A percentile compares a stretch with the other conserved stretches of the same genome.
Evolutionary conservation across 2,113 vertebrate genomes (phyloP).

Genomic region (Gallinago undulata): DNA sequence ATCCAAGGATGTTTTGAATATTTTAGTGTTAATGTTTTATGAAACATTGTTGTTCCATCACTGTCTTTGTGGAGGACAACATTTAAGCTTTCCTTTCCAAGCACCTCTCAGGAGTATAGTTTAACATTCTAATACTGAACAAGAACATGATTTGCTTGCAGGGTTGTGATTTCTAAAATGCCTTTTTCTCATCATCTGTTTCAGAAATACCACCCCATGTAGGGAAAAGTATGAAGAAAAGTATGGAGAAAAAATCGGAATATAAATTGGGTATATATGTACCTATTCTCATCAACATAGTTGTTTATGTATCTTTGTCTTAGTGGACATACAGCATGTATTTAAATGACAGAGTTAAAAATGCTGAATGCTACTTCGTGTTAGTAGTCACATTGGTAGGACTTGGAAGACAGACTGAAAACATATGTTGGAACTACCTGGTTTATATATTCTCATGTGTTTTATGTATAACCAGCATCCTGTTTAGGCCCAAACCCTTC

Average conservation of each 20-base stretch:
- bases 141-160: slow-evolving; percentile 1
- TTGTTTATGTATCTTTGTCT: not conserved
- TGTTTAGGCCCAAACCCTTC: not conserved
- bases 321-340: not conserved
- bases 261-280: not conserved
- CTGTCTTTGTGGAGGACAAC: slow-evolving; percentile 8
- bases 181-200: not conserved
- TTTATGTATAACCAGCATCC: not conserved
- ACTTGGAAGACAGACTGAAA: not conserved
- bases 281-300: not conserved
- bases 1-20: slow-evolving; percentile 37
- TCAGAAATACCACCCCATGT: not conserved
- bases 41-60: not conserved
- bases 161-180: not conserved
- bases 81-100: slow-evolving; percentile 53
- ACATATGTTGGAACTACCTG: not conserved
- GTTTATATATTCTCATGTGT: not conserved
- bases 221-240: not conserved
- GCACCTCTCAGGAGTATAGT: not conserved
- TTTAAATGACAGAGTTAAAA: not conserved
- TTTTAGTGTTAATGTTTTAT: slow-evolving; percentile 35
- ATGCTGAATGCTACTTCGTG: not conserved
- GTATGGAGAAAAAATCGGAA: not conserved
- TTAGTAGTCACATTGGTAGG: accelerated
- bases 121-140: not conserved